Percentiles rank a stretch among this genome's conserved stretches.
phyloP scores from a whole-genome alignment of 2,113 vertebrate species.

The Podilymbus podiceps region DNA sequence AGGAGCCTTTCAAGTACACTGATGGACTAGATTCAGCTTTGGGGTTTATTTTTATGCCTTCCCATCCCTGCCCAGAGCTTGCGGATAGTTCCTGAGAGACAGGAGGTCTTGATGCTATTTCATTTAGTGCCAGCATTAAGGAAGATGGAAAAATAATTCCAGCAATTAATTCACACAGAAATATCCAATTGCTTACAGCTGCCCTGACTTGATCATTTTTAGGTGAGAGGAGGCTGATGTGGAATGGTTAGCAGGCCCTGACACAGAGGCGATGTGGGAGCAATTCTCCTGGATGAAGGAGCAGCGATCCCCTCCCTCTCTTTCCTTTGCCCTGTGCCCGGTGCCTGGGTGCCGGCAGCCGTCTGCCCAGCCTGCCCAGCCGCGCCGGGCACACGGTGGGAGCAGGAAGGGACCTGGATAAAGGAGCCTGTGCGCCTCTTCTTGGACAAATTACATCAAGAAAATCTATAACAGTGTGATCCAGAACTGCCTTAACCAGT shows the following conservation, averaged over 20 bases:
- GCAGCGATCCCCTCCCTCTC: background rate
- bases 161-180: background rate
- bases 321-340: background rate
- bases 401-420: background rate
- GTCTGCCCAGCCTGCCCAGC: background rate
- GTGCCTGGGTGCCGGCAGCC: background rate
- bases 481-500: background rate
- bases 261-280: rapidly evolving
- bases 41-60: background rate
- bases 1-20: background rate
- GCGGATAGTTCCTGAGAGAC: background rate
- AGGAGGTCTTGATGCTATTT: background rate
- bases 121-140: background rate
- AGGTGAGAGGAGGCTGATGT: background rate
- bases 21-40: background rate
- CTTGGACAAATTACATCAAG: background rate
- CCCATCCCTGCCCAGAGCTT: background rate
- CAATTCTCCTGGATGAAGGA: background rate
- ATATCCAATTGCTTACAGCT: background rate
- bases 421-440: background rate
- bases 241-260: background rate
- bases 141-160: background rate
- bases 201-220: background rate
- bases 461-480: background rate
- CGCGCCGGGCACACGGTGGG: too few species aligned